Percentiles rank a stretch among this genome's conserved stretches.
phyloP scores from a whole-genome alignment of 2,888 invertebrate species.

The Ophraella communa region DNA sequence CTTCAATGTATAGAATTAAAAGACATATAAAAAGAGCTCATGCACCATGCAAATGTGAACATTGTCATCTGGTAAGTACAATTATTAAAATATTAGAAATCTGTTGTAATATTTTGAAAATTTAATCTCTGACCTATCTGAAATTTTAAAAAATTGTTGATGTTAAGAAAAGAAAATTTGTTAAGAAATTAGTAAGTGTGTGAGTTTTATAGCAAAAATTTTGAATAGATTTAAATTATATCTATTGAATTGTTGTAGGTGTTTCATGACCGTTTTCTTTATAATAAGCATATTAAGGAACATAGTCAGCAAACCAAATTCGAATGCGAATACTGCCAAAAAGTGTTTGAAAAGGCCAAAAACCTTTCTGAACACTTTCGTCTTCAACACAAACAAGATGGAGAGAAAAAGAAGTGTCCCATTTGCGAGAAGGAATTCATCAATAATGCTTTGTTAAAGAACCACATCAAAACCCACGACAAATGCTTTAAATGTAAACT shows the following conservation, averaged over 20 bases:
- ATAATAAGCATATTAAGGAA: constrained; percentile 45
- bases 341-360: constrained; percentile 48
- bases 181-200: too few species aligned
- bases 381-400: constrained; percentile 62
- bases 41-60: constrained; percentile 47
- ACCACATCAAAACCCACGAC: constrained; percentile 63
- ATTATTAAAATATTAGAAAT: too few species aligned
- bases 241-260: constrained; percentile 29
- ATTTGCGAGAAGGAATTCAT: constrained; percentile 63
- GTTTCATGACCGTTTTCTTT: constrained; percentile 49
- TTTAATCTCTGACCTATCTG: too few species aligned
- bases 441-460: constrained; percentile 61
- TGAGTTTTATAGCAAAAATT: too few species aligned
- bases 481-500: constrained; percentile 54
- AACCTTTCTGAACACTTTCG: constrained; percentile 50
- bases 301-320: constrained; percentile 44
- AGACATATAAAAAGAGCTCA: constrained; percentile 49
- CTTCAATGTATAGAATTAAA: constrained; percentile 47
- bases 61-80: constrained; percentile 43
- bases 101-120: too few species aligned
- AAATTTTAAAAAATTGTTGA: too few species aligned
- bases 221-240: too few species aligned
- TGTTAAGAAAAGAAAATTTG: too few species aligned
- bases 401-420: constrained; percentile 62
- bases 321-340: constrained; percentile 47